Evolutionary conservation across 2,113 vertebrate species (phyloP).

Genomic region (Clupea harengus): DNA sequence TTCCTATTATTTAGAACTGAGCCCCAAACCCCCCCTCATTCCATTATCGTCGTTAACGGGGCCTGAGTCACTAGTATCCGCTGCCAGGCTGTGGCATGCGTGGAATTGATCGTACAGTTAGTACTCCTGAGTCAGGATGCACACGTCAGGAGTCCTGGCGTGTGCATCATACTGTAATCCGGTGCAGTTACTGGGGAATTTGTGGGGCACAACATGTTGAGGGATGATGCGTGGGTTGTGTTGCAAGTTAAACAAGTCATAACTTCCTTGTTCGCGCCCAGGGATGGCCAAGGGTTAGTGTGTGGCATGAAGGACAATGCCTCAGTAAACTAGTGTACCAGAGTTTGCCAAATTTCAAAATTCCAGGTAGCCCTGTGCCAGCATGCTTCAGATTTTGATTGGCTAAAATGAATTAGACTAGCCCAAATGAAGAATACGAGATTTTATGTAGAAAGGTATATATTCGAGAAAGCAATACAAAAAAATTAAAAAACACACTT

Average conservation of each 20-base stretch:
- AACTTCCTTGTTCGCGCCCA: neutral
- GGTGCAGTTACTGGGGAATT: conserved; percentile 4
- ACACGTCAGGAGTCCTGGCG: no score
- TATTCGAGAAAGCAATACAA: no score
- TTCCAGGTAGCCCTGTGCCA: no score
- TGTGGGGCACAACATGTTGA: neutral
- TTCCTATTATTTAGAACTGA: conserved; percentile 44
- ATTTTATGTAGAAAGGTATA: no score
- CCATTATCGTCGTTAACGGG: conserved; percentile 24
- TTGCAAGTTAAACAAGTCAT: neutral
- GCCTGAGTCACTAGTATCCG: conserved; percentile 46
- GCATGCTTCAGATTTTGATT: no score
- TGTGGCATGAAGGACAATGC: no score
- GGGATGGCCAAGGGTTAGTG: neutral
- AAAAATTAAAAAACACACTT: no score
- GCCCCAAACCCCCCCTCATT: conserved; percentile 19
- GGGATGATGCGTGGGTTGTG: neutral
- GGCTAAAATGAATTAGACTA: no score
- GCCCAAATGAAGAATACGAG: no score
- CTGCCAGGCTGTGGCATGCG: conserved; percentile 30
- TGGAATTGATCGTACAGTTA: conserved; percentile 41
- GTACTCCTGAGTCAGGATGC: neutral
- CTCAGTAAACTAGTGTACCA: no score
- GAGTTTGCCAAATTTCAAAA: no score
- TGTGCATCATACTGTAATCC: conserved; percentile 28